Evolutionary conservation across 2,113 vertebrate species (phyloP), one percentile per base, ranked within the genome.

Genomic region (Phoxinus phoxinus): DNA sequence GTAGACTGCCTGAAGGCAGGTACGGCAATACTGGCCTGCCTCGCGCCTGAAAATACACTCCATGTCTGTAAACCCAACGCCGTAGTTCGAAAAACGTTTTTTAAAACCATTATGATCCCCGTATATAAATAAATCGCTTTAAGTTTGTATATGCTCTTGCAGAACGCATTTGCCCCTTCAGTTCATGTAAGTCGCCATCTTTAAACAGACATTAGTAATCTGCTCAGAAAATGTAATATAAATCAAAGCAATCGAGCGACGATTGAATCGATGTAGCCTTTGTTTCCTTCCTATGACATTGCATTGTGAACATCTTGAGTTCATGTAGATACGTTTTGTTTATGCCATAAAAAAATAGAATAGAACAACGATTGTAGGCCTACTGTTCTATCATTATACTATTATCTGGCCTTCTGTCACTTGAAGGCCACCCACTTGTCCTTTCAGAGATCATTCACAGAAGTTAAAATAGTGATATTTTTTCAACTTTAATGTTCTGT

Each of bases 51-150:
- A 30, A 93, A 63, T 0, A 83, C 59, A 15, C 77, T 85, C 84
- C 91, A 90, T 82, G 92, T 90, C 0, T 92, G 78, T 2, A 93
- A 72, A 81, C 90, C 74, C 15, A 77, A 73, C 1, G 48, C 77
- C 0, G 92, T 86, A 0, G 86, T 82, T 32, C 83, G 92, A 41
- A 95, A 27, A 3, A 88, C 48, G 15, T 81, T 69, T 81, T 93
- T 90, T 53, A 94, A 76, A 30, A 89, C 86, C 23, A 91, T 74
- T 67, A 4, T 83, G 30, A 41, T 58, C 17, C 41, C 41, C 8
- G 41, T 56, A 15, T 15, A 9, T 35, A 41, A 2, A 67, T 6
- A 1, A 69, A 51, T 67, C 25, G 32, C 4, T 32, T 83, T 25
- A 86, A 3, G 86, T 19, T 88, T 2, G 86, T 19, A 25, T 69